phyloP scores from a whole-genome alignment of 2,888 invertebrate genomes.

The Synanthedon tipuliformis region DNA sequence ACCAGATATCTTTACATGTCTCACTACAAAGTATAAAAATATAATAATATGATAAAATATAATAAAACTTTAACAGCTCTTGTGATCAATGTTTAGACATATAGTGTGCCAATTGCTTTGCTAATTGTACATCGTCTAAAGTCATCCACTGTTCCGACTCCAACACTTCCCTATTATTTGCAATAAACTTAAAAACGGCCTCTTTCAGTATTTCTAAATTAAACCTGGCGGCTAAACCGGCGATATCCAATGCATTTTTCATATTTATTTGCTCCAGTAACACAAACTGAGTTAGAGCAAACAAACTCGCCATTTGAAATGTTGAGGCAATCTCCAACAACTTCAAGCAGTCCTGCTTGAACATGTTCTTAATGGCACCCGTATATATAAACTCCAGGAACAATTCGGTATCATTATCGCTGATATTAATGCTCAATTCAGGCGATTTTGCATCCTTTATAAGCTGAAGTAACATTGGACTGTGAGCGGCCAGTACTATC shows the following conservation, averaged over 20 bases:
- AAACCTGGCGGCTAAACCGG: slow-evolving; percentile 39
- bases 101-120: slow-evolving; percentile 36
- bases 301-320: slow-evolving; percentile 31
- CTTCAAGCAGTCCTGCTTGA: slow-evolving; percentile 28
- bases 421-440: slow-evolving; percentile 26
- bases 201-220: slow-evolving; percentile 26
- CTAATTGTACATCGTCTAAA: slow-evolving; percentile 38
- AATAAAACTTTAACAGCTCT: background rate
- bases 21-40: no score
- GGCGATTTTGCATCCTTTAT: slow-evolving; percentile 20
- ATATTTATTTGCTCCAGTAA: slow-evolving; percentile 32
- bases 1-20: no score
- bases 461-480: slow-evolving; percentile 30
- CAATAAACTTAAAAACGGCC: slow-evolving; percentile 37
- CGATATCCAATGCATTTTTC: slow-evolving; percentile 42
- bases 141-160: slow-evolving; percentile 38
- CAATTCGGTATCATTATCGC: slow-evolving; percentile 37
- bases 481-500: slow-evolving; percentile 41
- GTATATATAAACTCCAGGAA: slow-evolving; percentile 45
- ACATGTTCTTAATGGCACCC: slow-evolving; percentile 34
- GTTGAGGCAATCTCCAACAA: slow-evolving; percentile 34
- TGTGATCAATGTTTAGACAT: slow-evolving; percentile 5
- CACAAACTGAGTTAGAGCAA: slow-evolving; percentile 25
- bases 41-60: no score
- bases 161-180: slow-evolving; percentile 33